Evolutionary conservation across 2,797 vertebrate genomes (phyloP).

Genomic region (Decapterus maruadsi): DNA sequence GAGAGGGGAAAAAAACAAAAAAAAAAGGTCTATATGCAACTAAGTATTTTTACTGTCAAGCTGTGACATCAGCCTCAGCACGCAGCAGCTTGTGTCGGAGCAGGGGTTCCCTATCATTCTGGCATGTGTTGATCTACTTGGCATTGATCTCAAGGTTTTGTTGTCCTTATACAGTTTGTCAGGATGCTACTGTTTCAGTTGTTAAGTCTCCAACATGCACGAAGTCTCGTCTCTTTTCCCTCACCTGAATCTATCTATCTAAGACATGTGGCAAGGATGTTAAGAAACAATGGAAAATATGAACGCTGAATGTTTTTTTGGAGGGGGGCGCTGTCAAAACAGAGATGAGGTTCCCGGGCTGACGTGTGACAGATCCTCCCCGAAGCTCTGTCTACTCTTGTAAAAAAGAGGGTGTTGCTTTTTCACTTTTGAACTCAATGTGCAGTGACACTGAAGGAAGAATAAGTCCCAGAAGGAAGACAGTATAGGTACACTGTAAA

Average conservation of each 20-base stretch:
- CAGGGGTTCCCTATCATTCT: background rate
- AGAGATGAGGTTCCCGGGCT: constrained; percentile 50
- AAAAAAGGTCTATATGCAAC: constrained; percentile 4
- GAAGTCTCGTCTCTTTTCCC: constrained; percentile 1
- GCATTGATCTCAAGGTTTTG: constrained; percentile 1
- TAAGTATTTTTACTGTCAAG: background rate
- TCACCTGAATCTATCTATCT: background rate
- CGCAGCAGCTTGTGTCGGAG: constrained; percentile 12
- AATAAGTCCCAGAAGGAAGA: background rate
- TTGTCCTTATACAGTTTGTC: constrained; percentile 1
- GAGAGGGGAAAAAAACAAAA: background rate
- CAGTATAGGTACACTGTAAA: too few relatives aligned
- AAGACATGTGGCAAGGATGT: constrained; percentile 4
- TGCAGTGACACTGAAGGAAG: constrained; percentile 31
- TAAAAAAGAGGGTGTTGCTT: constrained; percentile 42
- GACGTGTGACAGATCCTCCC: constrained; percentile 62
- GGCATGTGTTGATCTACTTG: background rate
- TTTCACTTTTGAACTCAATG: constrained; percentile 45
- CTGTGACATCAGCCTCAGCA: constrained; percentile 7
- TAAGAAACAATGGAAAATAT: background rate
- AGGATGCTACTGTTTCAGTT: background rate
- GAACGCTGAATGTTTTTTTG: constrained; percentile 38
- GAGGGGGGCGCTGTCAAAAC: constrained; percentile 49
- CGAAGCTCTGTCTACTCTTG: constrained; percentile 56
- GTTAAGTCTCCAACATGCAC: background rate